Conservation (phyloP, 1,140 invertebrate genomes). For the Ridgeia piscesae region DNA sequence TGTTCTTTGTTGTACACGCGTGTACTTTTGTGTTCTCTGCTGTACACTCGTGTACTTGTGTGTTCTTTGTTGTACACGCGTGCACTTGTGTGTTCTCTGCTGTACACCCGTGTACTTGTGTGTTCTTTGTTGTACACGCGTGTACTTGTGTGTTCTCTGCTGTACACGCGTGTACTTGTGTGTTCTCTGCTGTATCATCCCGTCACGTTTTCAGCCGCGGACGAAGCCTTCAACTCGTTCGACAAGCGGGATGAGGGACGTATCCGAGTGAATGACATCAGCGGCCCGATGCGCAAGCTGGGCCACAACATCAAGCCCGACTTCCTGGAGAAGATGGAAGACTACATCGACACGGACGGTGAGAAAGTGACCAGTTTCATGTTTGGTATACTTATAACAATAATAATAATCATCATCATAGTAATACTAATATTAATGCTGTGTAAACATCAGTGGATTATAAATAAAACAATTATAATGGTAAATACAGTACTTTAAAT, state of each 20-base stretch:
- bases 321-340: conserved; percentile 54
- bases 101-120: too few species aligned
- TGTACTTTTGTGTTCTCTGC: not conserved
- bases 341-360: conserved; percentile 57
- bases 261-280: conserved; percentile 36
- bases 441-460: too few species aligned
- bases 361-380: conserved; percentile 9
- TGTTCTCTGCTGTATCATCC: not conserved
- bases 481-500: too few species aligned
- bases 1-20: too few species aligned
- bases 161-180: not conserved
- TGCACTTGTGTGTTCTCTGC: not conserved
- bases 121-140: too few species aligned
- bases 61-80: too few species aligned
- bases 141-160: not conserved
- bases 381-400: too few species aligned
- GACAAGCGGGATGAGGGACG: conserved; percentile 51
- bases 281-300: conserved; percentile 49
- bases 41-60: too few species aligned
- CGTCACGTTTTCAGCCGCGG: conserved; percentile 44
- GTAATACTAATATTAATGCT: too few species aligned
- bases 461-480: too few species aligned
- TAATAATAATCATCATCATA: too few species aligned
- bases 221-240: conserved; percentile 50
- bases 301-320: conserved; percentile 52